Evolutionary conservation across 2,888 invertebrate genomes (phyloP).

Genomic region (Horisme vitalbata): DNA sequence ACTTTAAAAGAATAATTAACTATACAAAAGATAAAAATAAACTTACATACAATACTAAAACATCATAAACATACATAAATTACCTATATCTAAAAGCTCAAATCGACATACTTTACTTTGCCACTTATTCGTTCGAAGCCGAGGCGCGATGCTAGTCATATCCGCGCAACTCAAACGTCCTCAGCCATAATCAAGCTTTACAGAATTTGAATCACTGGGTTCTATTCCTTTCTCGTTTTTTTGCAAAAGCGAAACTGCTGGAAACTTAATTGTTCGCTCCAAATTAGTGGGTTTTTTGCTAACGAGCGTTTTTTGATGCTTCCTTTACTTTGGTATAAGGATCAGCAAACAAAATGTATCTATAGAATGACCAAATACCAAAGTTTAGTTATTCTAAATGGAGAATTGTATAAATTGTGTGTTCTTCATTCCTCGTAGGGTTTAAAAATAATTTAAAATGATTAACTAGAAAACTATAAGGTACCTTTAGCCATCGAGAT

Average conservation of each 20-base stretch:
- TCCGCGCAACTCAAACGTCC: slow-evolving; percentile 2
- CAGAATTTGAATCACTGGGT: slow-evolving; percentile 30
- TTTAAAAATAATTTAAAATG: no score
- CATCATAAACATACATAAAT: no score
- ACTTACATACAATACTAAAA: no score
- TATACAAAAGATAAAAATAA: no score
- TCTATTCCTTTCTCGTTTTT: slow-evolving; percentile 29
- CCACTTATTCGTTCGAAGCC: neutral
- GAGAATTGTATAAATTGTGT: no score
- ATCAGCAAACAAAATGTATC: slow-evolving; percentile 17
- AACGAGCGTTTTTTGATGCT: slow-evolving; percentile 47
- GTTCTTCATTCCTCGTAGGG: no score
- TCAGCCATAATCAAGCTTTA: slow-evolving; percentile 26
- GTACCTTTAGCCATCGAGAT: no score
- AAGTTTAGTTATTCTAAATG: slow-evolving; percentile 1
- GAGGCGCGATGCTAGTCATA: neutral
- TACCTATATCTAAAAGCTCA: no score
- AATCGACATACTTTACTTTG: neutral
- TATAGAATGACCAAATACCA: neutral
- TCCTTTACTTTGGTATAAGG: slow-evolving; percentile 29
- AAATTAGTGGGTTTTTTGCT: slow-evolving; percentile 48
- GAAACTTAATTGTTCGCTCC: slow-evolving; percentile 39
- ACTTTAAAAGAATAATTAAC: no score
- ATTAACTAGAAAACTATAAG: no score
- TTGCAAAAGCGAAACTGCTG: slow-evolving; percentile 30